A percentile compares a stretch with the other conserved stretches of the same genome.
phyloP scores from a whole-genome alignment of 1,140 invertebrate species.

The Battus philenor region DNA sequence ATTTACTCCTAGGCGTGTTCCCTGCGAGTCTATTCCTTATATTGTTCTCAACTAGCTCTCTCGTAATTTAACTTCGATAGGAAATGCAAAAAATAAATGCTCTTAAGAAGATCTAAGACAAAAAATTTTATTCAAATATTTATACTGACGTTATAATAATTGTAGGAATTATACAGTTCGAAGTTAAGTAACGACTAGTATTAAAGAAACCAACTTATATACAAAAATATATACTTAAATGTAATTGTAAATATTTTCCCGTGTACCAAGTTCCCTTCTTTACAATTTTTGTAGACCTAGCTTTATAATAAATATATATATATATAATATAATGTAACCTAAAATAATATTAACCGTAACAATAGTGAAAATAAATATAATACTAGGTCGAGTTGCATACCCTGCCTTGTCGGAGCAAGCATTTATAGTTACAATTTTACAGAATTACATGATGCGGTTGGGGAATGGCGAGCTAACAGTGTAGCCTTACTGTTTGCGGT shows the following conservation, averaged over 20 bases:
- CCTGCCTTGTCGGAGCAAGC: not conserved
- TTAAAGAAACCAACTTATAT: slow-evolving; percentile 65
- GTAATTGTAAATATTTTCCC: slow-evolving; percentile 66
- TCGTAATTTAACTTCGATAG: slow-evolving; percentile 33
- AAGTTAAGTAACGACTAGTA: slow-evolving; percentile 40
- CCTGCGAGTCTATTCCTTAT: slow-evolving; percentile 36
- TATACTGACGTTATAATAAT: slow-evolving; percentile 70
- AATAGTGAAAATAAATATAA: not conserved
- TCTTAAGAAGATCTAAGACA: slow-evolving; percentile 51
- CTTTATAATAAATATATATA: slow-evolving; percentile 35
- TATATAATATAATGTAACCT: slow-evolving; percentile 18
- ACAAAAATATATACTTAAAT: slow-evolving; percentile 65
- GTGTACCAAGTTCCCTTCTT: slow-evolving; percentile 72
- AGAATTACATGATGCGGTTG: too few relatives aligned
- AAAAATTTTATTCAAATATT: slow-evolving; percentile 73
- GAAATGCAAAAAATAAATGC: slow-evolving; percentile 46
- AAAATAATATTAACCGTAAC: slow-evolving; percentile 11
- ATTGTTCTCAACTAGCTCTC: slow-evolving; percentile 38
- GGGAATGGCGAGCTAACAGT: not conserved
- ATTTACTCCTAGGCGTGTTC: slow-evolving; percentile 37
- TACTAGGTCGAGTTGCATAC: too few relatives aligned
- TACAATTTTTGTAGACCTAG: slow-evolving; percentile 69
- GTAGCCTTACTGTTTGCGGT: slow-evolving; percentile 2
- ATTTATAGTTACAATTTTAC: not conserved
- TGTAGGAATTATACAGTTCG: slow-evolving; percentile 53